Percentiles rank a stretch among this genome's conserved stretches.
phyloP scores from a whole-genome alignment of 2,113 vertebrate genomes.

The Dasypus novemcinctus region DNA sequence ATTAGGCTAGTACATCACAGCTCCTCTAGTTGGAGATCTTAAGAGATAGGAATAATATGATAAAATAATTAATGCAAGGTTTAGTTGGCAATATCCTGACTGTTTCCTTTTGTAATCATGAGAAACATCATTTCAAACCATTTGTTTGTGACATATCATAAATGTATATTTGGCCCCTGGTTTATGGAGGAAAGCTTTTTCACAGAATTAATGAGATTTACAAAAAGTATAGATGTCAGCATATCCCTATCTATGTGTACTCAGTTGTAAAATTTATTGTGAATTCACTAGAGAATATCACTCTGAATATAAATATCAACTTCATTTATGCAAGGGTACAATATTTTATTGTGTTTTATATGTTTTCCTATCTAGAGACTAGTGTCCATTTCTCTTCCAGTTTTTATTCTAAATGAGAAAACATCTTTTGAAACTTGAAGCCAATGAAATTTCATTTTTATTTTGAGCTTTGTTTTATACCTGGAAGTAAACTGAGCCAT shows the following conservation, averaged over 20 bases:
- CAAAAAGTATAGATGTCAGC: neutral
- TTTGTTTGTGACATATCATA: neutral
- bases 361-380: neutral
- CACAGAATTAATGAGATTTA: constrained; percentile 48
- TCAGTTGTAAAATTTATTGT: constrained; percentile 37
- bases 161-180: neutral
- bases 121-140: neutral
- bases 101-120: constrained; percentile 34
- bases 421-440: constrained; percentile 18
- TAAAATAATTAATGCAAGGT: constrained; percentile 8
- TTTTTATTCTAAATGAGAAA: constrained; percentile 45
- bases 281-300: neutral
- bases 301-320: constrained; percentile 17
- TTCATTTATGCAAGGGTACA: neutral
- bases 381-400: constrained; percentile 15
- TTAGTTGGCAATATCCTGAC: constrained; percentile 6
- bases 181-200: constrained; percentile 41
- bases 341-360: constrained; percentile 40
- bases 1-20: neutral
- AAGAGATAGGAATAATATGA: neutral
- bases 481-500: neutral
- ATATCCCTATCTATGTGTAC: neutral
- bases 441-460: constrained; percentile 26
- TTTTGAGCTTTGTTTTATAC: constrained; percentile 18
- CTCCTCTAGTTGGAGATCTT: neutral